phyloP scores from a whole-genome alignment of 2,888 invertebrate species.

The Eurytoma californica region DNA sequence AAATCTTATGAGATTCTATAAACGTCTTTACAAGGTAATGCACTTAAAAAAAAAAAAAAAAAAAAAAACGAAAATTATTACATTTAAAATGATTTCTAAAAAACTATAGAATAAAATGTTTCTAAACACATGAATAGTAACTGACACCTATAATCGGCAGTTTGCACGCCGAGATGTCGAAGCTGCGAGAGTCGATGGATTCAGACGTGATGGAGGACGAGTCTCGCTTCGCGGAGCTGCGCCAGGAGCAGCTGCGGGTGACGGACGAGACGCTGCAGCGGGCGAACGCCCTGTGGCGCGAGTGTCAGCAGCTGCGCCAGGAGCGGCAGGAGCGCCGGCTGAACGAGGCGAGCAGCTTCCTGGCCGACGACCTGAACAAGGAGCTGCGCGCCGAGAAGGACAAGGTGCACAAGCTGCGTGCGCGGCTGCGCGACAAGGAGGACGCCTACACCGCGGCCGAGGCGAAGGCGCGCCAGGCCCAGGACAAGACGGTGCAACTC shows the following conservation, averaged over 20 bases:
- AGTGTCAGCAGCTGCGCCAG: slow-evolving; percentile 15
- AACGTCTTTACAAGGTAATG: no score
- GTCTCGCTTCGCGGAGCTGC: background rate
- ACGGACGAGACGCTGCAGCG: slow-evolving; percentile 3
- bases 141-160: no score
- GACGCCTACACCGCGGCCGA: slow-evolving; percentile 57
- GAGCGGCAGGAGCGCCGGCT: background rate
- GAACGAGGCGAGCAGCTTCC: background rate
- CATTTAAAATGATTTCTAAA: no score
- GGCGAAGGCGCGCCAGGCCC: slow-evolving; percentile 61
- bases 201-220: slow-evolving; percentile 6
- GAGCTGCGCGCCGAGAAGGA: slow-evolving; percentile 61
- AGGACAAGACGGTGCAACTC: slow-evolving; percentile 59
- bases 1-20: no score
- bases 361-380: slow-evolving; percentile 31
- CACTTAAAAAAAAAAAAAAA: no score
- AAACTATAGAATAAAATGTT: no score
- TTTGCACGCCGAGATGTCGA: background rate
- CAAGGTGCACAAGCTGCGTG: slow-evolving; percentile 60
- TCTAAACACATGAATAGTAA: no score
- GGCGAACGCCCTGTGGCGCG: slow-evolving; percentile 26
- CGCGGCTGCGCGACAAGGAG: slow-evolving; percentile 63
- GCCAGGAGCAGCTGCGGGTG: background rate
- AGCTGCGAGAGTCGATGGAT: background rate
- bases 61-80: no score